Base-by-base conservation (phyloP, 2,888 invertebrate genomes). In the Hydraecia micacea region DNA sequence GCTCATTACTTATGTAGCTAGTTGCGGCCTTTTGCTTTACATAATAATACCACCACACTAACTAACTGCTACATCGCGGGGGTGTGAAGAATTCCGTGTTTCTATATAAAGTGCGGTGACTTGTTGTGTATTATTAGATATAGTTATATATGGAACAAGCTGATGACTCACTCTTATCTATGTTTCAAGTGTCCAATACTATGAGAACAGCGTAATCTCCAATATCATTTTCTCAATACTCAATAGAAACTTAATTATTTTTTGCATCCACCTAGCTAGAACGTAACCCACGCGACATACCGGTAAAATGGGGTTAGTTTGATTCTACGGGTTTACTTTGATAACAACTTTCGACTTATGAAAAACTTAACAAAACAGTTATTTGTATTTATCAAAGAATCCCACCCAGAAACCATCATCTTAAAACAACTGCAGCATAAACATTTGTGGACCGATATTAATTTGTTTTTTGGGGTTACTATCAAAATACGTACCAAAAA, bases 1-100 rank as follows among this genome's bases (percentile, higher is more conserved):
- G 32, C 66, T n/a, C 77, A 84, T 84, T 77, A 77, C 73, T 73
- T 71, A 81, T 77, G 83, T 68, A 80, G 55, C 3, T 28, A 58
- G 66, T 32, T 21, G 60, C n/a, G n/a, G 60, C 73, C 81, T 70
- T 39, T 70, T 21, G 66, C 36, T 73, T 76, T 65, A 73, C 84
- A 83, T 73, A 63, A 63, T 63, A 36, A 36, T 42, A 75, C 60
- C 65, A 28, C 67, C 62, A 39, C 75, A 36, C 69, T 39, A 68
- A 80, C 66, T 78, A 60, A 79, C 71, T 39, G n/a, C 58, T 49
- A 77, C 68, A 69, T 55, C 18, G 46, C 32, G 2, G n/a, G 1
- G 42, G 7, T 42, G 67, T 52, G 7, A 63, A 58, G 13, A 52
- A 21, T 69, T 78, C n/a, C 68, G 42, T 46, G 39, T 73, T 52